Conservation (phyloP, 2,888 invertebrate species). For the Luperina testacea region DNA sequence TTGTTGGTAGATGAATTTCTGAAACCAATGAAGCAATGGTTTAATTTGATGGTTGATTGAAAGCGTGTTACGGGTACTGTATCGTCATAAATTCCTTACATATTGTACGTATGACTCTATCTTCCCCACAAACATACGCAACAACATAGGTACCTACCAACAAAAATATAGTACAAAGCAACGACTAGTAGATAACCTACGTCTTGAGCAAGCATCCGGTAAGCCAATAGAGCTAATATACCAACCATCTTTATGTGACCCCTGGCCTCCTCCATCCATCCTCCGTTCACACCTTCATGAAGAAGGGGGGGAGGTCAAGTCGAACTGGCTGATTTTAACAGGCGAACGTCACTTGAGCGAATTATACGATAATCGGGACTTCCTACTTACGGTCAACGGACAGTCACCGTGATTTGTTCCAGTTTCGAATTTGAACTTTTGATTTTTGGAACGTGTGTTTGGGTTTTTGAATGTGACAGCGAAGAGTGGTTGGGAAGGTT, state of each 20-base stretch:
- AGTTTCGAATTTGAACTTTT: constrained; percentile 82
- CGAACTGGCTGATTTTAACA: constrained; percentile 75
- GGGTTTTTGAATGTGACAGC: constrained; percentile 11
- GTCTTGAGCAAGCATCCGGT: constrained; percentile 89
- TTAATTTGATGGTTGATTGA: no score
- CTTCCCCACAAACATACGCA: constrained; percentile 23
- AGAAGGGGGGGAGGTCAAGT: constrained; percentile 73
- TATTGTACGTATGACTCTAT: background rate
- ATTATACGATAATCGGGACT: constrained; percentile 88
- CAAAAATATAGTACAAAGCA: constrained; percentile 67
- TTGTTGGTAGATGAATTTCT: no score
- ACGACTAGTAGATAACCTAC: constrained; percentile 71
- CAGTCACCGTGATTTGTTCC: constrained; percentile 87
- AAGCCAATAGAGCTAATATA: constrained; percentile 87
- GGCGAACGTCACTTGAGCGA: constrained; percentile 87
- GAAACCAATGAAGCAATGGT: no score
- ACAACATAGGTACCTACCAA: constrained; percentile 46
- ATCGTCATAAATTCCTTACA: background rate
- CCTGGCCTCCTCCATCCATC: constrained; percentile 61
- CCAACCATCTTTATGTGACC: constrained; percentile 76
- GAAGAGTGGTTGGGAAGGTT: background rate
- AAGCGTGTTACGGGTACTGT: background rate
- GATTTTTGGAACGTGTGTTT: constrained; percentile 72
- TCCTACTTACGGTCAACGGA: constrained; percentile 86
- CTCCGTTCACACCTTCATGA: constrained; percentile 59